These are phyloP conservation scores for Eupithecia tripunctaria DNA, from an alignment of 2,888 invertebrate genomes.

Conservation along the genomic window DNA sequence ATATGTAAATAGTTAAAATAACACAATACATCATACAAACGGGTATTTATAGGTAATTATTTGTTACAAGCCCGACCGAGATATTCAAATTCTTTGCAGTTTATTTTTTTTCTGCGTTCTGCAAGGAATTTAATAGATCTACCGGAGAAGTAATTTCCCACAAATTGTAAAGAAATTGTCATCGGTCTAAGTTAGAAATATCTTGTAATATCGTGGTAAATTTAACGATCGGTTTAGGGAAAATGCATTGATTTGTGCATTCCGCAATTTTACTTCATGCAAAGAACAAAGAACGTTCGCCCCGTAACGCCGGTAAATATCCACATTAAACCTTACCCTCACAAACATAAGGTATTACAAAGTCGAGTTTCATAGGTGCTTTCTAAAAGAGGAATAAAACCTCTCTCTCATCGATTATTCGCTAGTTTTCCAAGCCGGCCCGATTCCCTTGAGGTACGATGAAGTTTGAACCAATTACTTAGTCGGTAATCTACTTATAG, in stretches of 20 bases:
- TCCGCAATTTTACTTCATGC: no score
- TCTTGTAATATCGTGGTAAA: neutral
- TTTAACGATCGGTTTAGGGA: neutral
- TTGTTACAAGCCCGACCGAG: neutral
- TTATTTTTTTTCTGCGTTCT: neutral
- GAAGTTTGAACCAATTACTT: constrained; percentile 10
- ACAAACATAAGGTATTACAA: no score
- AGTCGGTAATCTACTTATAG: constrained; percentile 2
- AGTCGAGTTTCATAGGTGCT: neutral
- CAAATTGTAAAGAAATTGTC: neutral
- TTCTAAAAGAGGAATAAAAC: neutral
- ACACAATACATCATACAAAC: no score
- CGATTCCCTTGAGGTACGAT: neutral
- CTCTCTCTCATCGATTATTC: neutral
- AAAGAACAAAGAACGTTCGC: no score
- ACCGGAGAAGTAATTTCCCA: neutral
- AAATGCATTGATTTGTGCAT: neutral
- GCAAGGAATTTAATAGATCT: neutral
- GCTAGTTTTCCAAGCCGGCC: neutral
- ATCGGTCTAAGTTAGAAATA: neutral
- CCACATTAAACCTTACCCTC: no score
- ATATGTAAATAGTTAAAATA: neutral
- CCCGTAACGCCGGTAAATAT: no score
- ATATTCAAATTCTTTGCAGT: neutral
- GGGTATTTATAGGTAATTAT: no score